These are phyloP conservation scores for Cephus pygmeus DNA, from an alignment of 2,888 invertebrate species.

Conservation along the genomic window DNA sequence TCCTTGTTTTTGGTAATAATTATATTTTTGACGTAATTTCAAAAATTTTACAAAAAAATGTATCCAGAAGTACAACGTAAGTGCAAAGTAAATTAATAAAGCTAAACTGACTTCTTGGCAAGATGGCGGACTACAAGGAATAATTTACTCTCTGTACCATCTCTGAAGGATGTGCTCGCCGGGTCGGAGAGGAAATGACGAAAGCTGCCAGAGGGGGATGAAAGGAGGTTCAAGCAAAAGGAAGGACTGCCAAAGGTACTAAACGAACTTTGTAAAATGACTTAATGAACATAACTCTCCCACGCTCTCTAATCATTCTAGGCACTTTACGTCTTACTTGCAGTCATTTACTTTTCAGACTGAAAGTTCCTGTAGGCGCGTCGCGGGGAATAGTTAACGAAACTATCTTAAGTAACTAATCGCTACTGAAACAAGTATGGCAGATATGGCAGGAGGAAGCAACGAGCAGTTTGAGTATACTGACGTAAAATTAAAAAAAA, in stretches of 20 bases:
- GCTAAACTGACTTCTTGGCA: constrained; percentile 42
- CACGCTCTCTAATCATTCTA: constrained; percentile 46
- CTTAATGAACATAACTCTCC: constrained; percentile 49
- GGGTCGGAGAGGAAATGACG: constrained; percentile 24
- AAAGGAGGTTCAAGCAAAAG: neutral
- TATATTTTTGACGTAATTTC: neutral
- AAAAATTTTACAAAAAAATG: neutral
- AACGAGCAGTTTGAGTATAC: no score
- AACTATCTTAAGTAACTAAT: neutral
- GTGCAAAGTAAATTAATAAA: constrained; percentile 11
- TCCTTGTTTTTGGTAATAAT: neutral
- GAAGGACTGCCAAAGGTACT: constrained; percentile 17
- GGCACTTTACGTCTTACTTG: constrained; percentile 46
- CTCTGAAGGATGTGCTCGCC: constrained; percentile 19
- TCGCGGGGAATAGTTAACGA: neutral
- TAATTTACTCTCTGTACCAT: constrained; percentile 38
- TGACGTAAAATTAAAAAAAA: neutral
- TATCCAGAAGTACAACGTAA: neutral
- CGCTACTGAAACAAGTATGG: neutral
- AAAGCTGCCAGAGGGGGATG: neutral
- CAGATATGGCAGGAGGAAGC: no score
- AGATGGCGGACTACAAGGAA: constrained; percentile 34
- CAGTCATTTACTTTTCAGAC: constrained; percentile 49
- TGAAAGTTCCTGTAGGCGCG: constrained; percentile 8
- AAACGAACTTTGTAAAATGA: constrained; percentile 45